Evolutionary conservation across 2,113 vertebrate species (phyloP).

Genomic region (Thinocorus orbignyianus): DNA sequence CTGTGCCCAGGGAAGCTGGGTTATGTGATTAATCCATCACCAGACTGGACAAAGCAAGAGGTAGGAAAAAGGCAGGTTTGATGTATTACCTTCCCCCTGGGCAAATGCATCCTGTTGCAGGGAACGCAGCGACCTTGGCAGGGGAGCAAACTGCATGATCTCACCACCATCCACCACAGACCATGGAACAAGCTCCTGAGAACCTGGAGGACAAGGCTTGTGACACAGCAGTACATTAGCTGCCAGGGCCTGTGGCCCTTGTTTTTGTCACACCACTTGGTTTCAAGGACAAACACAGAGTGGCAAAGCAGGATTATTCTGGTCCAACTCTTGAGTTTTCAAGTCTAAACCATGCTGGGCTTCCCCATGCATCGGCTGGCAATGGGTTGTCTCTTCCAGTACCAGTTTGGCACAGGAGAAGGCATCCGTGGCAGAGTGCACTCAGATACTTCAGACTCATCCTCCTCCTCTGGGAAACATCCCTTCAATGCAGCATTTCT

Average conservation of each 20-base stretch:
- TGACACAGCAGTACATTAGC: not conserved
- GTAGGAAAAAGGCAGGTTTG: not conserved
- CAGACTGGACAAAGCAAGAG: not conserved
- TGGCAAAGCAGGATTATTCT: not conserved
- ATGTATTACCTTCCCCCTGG: not conserved
- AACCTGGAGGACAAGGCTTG: not conserved
- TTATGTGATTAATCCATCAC: not conserved
- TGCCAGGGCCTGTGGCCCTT: not conserved
- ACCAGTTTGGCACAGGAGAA: not conserved
- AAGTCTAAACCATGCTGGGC: not conserved
- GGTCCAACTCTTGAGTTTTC: not conserved
- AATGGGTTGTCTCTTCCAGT: not conserved
- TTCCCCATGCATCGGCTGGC: not conserved
- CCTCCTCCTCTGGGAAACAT: not conserved
- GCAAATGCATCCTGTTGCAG: not conserved
- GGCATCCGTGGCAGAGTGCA: fast-evolving
- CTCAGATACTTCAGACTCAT: not conserved
- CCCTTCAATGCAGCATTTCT: not conserved
- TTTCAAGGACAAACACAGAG: not conserved
- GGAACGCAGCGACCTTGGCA: not conserved
- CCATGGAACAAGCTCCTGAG: not conserved
- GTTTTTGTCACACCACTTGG: not conserved
- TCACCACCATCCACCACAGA: fast-evolving
- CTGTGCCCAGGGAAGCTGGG: not conserved
- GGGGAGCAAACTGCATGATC: not conserved